A percentile compares a stretch with the other conserved stretches of the same genome.
Evolutionary conservation across 2,888 invertebrate species (phyloP).

Genomic region (Stictocephala bisonia): DNA sequence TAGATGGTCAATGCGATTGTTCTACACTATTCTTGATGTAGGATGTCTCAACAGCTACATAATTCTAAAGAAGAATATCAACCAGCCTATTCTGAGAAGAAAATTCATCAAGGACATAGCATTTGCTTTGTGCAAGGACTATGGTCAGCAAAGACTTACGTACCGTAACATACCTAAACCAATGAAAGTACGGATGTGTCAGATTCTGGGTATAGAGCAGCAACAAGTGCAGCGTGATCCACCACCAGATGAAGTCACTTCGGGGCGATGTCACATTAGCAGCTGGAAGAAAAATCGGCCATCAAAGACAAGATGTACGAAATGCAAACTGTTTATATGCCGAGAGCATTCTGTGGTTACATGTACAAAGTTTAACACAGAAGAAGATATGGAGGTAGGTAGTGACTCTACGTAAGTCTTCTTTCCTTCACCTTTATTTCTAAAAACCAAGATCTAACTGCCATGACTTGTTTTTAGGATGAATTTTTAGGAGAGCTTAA

Average conservation of each 20-base stretch:
- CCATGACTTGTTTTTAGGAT: too few species aligned
- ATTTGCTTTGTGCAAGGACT: conserved; percentile 2
- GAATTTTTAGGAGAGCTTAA: too few species aligned
- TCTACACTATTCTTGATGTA: conserved; percentile 32
- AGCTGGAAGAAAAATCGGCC: not conserved
- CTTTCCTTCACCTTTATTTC: too few species aligned
- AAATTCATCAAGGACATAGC: not conserved
- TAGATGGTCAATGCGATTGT: conserved; percentile 38
- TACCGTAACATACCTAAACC: not conserved
- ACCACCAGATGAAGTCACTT: not conserved
- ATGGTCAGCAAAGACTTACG: not conserved
- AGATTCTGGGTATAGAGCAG: too few species aligned
- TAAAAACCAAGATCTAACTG: too few species aligned
- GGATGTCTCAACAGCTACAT: conserved; percentile 20
- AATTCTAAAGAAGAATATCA: conserved; percentile 23
- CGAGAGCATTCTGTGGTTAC: not conserved
- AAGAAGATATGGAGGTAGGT: too few species aligned
- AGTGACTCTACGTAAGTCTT: too few species aligned
- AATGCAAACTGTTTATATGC: not conserved
- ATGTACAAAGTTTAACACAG: too few species aligned
- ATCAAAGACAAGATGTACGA: too few species aligned
- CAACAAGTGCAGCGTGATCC: not conserved
- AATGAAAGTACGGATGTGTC: not conserved
- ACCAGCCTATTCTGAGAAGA: conserved; percentile 12
- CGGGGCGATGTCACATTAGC: not conserved